These are phyloP conservation scores for Tinea semifulvella DNA, from an alignment of 2,888 invertebrate genomes.

Conservation along the genomic window DNA sequence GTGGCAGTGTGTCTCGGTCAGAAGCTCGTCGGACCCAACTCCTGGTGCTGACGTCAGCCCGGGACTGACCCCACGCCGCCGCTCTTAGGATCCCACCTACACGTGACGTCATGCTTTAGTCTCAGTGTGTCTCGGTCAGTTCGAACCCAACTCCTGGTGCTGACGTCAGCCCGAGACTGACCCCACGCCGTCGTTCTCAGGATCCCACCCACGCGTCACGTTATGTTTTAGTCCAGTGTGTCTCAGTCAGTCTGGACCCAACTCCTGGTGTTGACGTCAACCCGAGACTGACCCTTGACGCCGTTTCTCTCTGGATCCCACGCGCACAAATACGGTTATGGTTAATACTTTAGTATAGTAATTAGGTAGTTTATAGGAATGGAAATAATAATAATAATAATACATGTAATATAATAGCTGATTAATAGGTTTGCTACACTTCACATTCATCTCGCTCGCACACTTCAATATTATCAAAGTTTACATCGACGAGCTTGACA, in stretches of 20 bases:
- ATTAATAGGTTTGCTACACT: no score
- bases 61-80: constrained; percentile 42
- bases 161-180: constrained; percentile 48
- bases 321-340: no score
- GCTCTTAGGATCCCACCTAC: not conserved
- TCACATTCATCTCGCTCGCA: no score
- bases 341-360: no score
- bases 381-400: no score
- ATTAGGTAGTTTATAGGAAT: no score
- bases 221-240: constrained; percentile 29
- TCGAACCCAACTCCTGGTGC: constrained; percentile 45
- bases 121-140: constrained; percentile 36
- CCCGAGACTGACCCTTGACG: constrained; percentile 47
- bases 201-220: constrained; percentile 6
- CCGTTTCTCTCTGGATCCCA: constrained; percentile 19
- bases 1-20: constrained; percentile 37
- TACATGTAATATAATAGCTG: no score
- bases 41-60: constrained; percentile 39
- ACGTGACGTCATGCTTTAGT: constrained; percentile 18
- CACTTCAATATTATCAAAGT: no score
- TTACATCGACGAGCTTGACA: no score
- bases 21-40: constrained; percentile 42
- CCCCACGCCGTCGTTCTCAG: constrained; percentile 22
- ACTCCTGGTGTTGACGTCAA: constrained; percentile 39
- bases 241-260: constrained; percentile 41